Evolutionary conservation across 23 tunicate genomes (phyloP).

Genomic region (Clavelina lepadiformis): DNA sequence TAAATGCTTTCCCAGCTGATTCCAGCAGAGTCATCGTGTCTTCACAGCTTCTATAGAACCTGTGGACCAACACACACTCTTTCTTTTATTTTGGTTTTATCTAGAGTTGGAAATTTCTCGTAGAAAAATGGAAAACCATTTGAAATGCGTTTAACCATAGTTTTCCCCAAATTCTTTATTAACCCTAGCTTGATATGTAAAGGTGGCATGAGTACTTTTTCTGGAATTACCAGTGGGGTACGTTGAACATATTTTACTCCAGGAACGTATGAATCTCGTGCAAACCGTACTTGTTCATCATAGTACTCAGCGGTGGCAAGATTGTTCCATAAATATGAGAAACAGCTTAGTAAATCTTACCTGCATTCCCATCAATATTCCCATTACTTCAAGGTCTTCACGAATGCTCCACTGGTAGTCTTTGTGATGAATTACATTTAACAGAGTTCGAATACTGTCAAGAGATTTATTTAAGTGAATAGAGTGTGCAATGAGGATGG

Average conservation of each 20-base stretch:
- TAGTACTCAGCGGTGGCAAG: conserved; percentile 7
- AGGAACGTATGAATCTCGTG: neutral
- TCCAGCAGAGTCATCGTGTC: too few species aligned
- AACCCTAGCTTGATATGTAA: too few species aligned
- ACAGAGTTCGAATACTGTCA: neutral
- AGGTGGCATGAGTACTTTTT: too few species aligned
- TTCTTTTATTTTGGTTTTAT: too few species aligned
- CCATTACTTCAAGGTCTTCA: conserved; percentile 1
- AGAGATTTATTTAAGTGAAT: conserved; percentile 2
- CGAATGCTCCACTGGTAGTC: conserved; percentile 17
- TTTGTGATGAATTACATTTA: conserved; percentile 3
- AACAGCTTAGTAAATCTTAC: conserved; percentile 3
- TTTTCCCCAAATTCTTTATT: too few species aligned
- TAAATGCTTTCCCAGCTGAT: too few species aligned
- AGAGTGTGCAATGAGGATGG: conserved; percentile 6
- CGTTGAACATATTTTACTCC: conserved; percentile 10
- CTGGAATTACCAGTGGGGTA: conserved; percentile 1
- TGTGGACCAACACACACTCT: too few species aligned
- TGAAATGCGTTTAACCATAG: too few species aligned
- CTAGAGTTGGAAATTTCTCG: too few species aligned
- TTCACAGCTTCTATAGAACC: too few species aligned
- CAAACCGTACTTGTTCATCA: neutral
- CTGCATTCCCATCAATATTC: conserved; percentile 6
- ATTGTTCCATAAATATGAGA: conserved; percentile 8
- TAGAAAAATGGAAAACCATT: too few species aligned